A percentile compares a stretch with the other conserved stretches of the same genome.
phyloP scores from a whole-genome alignment of 2,888 invertebrate genomes.

The Tenthredo amoena region DNA sequence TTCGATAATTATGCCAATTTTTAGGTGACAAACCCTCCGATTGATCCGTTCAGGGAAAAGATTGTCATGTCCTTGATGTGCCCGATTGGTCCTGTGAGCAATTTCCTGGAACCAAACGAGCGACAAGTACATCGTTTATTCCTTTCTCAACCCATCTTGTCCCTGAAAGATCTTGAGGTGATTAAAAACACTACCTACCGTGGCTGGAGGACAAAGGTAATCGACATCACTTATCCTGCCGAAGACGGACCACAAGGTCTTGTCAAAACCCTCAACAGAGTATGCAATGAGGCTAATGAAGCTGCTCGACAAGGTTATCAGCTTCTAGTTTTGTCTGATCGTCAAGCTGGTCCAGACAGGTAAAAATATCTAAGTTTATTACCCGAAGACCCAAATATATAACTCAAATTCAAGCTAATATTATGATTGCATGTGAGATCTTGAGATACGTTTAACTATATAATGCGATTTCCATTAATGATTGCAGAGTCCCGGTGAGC shows the following conservation, averaged over 20 bases:
- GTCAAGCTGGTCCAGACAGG: constrained; percentile 82
- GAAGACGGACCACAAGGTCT: constrained; percentile 88
- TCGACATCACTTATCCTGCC: constrained; percentile 94
- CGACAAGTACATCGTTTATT: constrained; percentile 94
- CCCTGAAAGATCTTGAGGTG: constrained; percentile 93
- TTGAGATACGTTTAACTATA: not conserved
- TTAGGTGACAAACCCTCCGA: constrained; percentile 97
- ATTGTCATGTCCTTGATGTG: constrained; percentile 99
- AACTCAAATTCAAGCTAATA: constrained; percentile 6
- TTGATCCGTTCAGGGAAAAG: constrained; percentile 99
- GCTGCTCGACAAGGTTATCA: constrained; percentile 91
- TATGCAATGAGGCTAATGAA: constrained; percentile 89
- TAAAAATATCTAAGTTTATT: constrained; percentile 53
- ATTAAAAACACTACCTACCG: constrained; percentile 91
- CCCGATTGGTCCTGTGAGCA: constrained; percentile 97
- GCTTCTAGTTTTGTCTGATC: constrained; percentile 93
- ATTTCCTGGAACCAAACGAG: constrained; percentile 94
- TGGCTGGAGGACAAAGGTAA: constrained; percentile 92
- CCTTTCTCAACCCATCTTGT: constrained; percentile 96
- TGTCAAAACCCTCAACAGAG: constrained; percentile 87
- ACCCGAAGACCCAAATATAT: not conserved
- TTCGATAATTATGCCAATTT: not conserved
- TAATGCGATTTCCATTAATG: not conserved
- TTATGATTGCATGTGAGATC: constrained; percentile 38
- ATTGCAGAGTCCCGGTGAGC: constrained; percentile 85